Percentiles rank a stretch among this genome's conserved stretches.
phyloP scores from a whole-genome alignment of 2,113 vertebrate genomes.

The Ameiurus melas region DNA sequence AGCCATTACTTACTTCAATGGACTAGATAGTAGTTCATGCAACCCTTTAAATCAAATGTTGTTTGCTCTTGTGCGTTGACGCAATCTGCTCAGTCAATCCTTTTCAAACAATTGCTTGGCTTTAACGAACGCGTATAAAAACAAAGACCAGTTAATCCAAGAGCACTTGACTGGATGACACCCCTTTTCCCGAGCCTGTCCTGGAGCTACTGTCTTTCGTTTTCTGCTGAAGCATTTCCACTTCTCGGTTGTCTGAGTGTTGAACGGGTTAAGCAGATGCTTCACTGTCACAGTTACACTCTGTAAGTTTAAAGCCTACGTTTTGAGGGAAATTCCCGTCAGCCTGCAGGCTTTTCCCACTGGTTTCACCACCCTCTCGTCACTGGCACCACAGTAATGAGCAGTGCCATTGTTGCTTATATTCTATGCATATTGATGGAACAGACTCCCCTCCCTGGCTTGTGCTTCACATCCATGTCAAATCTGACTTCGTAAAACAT shows the following conservation, averaged over 20 bases:
- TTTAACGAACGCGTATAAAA: conserved; percentile 31
- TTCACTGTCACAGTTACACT: neutral
- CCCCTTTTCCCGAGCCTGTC: neutral
- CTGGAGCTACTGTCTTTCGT: neutral
- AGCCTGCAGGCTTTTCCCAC: neutral
- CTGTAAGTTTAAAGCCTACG: neutral
- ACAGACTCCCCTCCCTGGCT: no score
- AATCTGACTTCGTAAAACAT: no score
- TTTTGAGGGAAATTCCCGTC: conserved; percentile 17
- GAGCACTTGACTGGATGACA: conserved; percentile 32
- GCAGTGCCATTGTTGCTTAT: conserved; percentile 39
- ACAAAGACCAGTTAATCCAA: conserved; percentile 54
- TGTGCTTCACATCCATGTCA: no score
- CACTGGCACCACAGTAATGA: conserved; percentile 12
- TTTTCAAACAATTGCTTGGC: conserved; percentile 62
- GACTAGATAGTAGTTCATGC: neutral
- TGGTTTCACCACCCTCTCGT: neutral
- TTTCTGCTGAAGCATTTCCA: neutral
- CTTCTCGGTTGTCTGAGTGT: neutral
- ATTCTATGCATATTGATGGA: conserved; percentile 36
- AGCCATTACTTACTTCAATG: conserved; percentile 46
- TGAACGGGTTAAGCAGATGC: conserved; percentile 7
- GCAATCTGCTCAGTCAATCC: conserved; percentile 67
- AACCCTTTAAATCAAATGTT: neutral
- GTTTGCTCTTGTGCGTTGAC: conserved; percentile 42